Conservation (phyloP, 2,797 vertebrate species). For the Thunnus albacares region DNA sequence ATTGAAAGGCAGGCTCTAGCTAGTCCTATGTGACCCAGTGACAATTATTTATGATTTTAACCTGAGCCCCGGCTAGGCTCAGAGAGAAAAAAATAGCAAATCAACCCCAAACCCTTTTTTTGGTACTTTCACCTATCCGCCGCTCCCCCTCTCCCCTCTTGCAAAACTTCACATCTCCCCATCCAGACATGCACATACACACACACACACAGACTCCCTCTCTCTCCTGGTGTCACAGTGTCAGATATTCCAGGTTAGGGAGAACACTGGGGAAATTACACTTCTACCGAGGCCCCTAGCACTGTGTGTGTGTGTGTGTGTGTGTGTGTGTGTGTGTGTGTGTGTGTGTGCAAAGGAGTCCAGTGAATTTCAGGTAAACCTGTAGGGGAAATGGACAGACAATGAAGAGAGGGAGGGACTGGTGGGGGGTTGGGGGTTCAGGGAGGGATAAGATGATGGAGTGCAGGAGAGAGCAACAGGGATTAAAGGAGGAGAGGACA, state of each 20-base stretch:
- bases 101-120: slow-evolving; percentile 11
- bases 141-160: background rate
- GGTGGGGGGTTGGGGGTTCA: slow-evolving; percentile 10
- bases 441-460: slow-evolving; percentile 60
- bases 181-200: slow-evolving; percentile 18
- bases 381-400: slow-evolving; percentile 75
- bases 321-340: slow-evolving; percentile 14
- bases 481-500: slow-evolving; percentile 66
- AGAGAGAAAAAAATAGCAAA: slow-evolving; percentile 46
- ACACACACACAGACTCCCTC: slow-evolving; percentile 20
- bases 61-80: slow-evolving; percentile 5
- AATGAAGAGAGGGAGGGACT: slow-evolving; percentile 64
- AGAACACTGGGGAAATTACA: slow-evolving; percentile 82
- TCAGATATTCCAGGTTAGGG: slow-evolving; percentile 82
- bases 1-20: background rate
- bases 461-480: slow-evolving; percentile 55
- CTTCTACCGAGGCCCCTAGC: slow-evolving; percentile 70
- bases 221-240: slow-evolving; percentile 68
- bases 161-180: slow-evolving; percentile 52
- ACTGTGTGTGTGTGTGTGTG: slow-evolving; percentile 34
- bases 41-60: slow-evolving; percentile 32
- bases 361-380: slow-evolving; percentile 63
- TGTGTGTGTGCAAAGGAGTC: slow-evolving; percentile 28
- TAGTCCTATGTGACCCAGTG: slow-evolving; percentile 22
- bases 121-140: slow-evolving; percentile 21